phyloP scores from a whole-genome alignment of 2,113 vertebrate species.

The Sinocyclocheilus grahami region DNA sequence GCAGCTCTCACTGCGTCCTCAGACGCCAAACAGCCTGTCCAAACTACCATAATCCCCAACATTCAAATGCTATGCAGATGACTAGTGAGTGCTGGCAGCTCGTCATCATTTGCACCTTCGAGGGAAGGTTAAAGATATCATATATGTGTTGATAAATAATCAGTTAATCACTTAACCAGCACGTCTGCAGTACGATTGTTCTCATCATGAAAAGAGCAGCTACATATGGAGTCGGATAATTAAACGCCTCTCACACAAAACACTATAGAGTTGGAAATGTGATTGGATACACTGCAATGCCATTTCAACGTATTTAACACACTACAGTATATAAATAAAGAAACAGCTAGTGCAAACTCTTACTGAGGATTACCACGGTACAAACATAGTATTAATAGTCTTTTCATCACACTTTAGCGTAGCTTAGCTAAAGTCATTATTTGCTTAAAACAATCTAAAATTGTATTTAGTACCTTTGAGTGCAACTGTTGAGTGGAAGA shows the following conservation, averaged over 20 bases:
- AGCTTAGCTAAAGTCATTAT: too few relatives aligned
- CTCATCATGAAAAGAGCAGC: neutral
- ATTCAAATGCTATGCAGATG: constrained; percentile 61
- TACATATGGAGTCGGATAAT: neutral
- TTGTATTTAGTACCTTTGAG: too few relatives aligned
- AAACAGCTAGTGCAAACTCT: neutral
- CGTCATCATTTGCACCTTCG: neutral
- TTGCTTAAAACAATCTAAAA: too few relatives aligned
- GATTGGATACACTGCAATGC: too few relatives aligned
- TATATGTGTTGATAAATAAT: constrained; percentile 48
- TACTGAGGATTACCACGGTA: too few relatives aligned
- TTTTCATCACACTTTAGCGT: too few relatives aligned
- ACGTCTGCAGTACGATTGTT: neutral
- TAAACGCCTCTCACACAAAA: neutral
- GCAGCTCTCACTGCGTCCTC: constrained; percentile 12
- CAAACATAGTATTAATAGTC: too few relatives aligned
- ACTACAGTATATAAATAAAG: neutral
- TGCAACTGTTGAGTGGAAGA: too few relatives aligned
- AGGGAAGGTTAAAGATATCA: constrained; percentile 28
- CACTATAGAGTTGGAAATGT: neutral
- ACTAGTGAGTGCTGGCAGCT: constrained; percentile 40
- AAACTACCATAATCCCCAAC: constrained; percentile 59
- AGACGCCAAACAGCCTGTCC: constrained; percentile 50
- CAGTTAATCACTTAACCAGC: constrained; percentile 4
- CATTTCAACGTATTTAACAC: neutral